These are phyloP conservation scores for Cyphomyrus discorhynchus DNA, from an alignment of 2,113 vertebrate species.

Conservation along the genomic window DNA sequence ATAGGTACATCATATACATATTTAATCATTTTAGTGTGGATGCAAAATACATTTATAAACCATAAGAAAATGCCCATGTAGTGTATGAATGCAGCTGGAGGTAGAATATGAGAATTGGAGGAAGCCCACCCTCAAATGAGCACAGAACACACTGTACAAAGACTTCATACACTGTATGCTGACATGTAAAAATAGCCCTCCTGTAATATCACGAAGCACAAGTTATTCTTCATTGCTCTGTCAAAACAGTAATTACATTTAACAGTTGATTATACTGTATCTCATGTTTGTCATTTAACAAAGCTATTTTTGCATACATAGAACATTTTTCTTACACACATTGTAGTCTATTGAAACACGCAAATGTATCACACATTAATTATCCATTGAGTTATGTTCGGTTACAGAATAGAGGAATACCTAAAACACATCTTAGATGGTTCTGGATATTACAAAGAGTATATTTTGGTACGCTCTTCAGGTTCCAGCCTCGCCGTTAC, in stretches of 20 bases:
- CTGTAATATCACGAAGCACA: background rate
- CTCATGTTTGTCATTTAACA: background rate
- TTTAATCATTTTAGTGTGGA: background rate
- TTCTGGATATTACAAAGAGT: background rate
- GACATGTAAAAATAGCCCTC: background rate
- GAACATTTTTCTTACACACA: background rate
- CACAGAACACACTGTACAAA: background rate
- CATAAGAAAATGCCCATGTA: background rate
- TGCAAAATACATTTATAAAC: background rate
- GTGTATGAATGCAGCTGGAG: background rate
- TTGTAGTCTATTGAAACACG: background rate
- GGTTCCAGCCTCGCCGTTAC: background rate
- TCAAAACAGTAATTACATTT: background rate
- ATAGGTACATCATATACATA: background rate
- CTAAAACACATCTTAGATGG: background rate
- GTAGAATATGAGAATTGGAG: background rate
- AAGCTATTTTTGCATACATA: background rate
- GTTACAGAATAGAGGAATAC: background rate
- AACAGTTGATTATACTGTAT: background rate
- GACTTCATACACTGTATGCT: background rate
- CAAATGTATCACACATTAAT: background rate
- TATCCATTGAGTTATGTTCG: background rate
- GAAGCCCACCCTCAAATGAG: background rate
- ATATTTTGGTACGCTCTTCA: background rate
- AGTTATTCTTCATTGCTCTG: background rate